A percentile compares a stretch with the other conserved stretches of the same genome.
phyloP scores from a whole-genome alignment of 2,888 invertebrate genomes.

The Lepidochitona cinerea region DNA sequence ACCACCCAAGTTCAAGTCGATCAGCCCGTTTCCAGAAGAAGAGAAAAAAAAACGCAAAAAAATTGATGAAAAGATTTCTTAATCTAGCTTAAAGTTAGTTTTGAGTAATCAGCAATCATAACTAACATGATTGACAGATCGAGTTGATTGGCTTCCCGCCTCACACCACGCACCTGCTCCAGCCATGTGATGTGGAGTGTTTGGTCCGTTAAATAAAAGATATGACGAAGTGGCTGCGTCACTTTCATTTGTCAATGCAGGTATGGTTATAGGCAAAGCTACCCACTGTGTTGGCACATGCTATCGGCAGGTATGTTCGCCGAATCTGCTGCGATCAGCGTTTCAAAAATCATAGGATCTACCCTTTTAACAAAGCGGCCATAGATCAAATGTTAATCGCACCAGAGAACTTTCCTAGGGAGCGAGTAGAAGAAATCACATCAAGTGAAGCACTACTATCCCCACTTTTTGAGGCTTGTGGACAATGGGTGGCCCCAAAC shows the following conservation, averaged over 20 bases:
- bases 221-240: neutral
- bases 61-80: too few species aligned
- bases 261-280: neutral
- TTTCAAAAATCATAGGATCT: neutral
- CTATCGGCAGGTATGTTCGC: neutral
- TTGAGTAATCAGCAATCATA: too few species aligned
- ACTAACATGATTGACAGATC: too few species aligned
- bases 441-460: neutral
- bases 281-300: neutral
- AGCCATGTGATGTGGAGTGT: neutral
- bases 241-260: neutral
- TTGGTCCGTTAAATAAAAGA: neutral
- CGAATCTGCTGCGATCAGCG: neutral
- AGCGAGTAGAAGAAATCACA: neutral
- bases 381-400: neutral
- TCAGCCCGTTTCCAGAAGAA: too few species aligned
- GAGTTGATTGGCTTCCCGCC: too few species aligned
- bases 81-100: too few species aligned
- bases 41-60: too few species aligned
- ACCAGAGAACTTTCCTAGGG: neutral
- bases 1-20: too few species aligned
- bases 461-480: neutral
- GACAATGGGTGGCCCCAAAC: neutral
- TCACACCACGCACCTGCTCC: neutral
- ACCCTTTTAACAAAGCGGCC: neutral